Base-by-base conservation (phyloP, 2,888 invertebrate genomes). In the Dryococelus australis region DNA sequence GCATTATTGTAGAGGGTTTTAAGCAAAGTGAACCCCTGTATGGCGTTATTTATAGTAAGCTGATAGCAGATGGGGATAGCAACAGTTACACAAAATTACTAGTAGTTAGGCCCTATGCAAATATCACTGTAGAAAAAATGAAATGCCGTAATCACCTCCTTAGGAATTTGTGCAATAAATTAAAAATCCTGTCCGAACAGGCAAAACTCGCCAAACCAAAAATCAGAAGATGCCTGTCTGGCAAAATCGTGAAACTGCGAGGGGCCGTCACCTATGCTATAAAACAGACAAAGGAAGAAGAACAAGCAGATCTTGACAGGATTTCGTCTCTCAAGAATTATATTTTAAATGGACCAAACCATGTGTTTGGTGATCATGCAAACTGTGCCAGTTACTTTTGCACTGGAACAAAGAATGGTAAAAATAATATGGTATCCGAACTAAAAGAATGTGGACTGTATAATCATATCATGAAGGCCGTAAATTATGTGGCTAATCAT, bases 311-410 rank as follows among this genome's bases (percentile, higher is more conserved):
- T 35, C 81, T 81, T 78, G 86, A 85, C 13, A 24, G 24, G 16
- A 80, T 87, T 16, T 27, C 20, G 16, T 43, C 81, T n/a, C n/a
- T n/a, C n/a, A n/a, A n/a, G n/a, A n/a, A n/a, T n/a, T n/a, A n/a
- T n/a, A n/a, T n/a, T n/a, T n/a, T n/a, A n/a, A n/a, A n/a, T 80
- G 88, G 88, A 13, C 88, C 88, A 85, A 87, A 87, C 27, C 88
- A 88, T 79, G 88, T 88, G 86, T 88, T 88, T 47, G 86, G 88
- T 24, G 87, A 88, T 0, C 88, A 88, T 51, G 6, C 51, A 43
- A 53, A 86, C n/a, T n/a, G n/a, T n/a, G n/a, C n/a, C n/a, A n/a
- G n/a, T n/a, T n/a, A n/a, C 65, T 88, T 88, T 84, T 88, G 88
- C 83, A 81, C 85, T n/a, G n/a, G 65, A 87, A 88, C 83, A 28